Evolutionary conservation across 2,888 invertebrate species (phyloP), one percentile per base, ranked within the genome.

Genomic region (Synergus japonicus): DNA sequence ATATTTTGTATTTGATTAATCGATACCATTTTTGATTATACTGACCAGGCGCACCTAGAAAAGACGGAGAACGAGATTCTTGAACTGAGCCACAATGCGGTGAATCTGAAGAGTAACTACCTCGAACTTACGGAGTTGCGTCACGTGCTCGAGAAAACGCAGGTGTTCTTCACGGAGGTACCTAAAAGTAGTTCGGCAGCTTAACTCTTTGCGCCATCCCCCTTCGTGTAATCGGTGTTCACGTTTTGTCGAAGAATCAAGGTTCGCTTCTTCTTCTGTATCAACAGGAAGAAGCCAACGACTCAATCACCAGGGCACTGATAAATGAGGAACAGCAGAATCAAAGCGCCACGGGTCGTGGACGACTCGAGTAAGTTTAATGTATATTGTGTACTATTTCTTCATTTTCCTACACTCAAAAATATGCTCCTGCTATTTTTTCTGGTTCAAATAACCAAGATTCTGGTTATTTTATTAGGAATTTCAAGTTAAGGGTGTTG

Each of bases 11-110:
- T 8, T 69, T 37, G 58, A 76, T 44, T 67, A 43, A 81, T 79
- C 49, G 37, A 64, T 79, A 65, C 8, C 1, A 10, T 60, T 1
- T 22, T 49, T 69, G 63, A 78, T 69, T 66, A n/a, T 63, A 65
- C 37, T 29, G 49, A 1, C 0, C 92, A 97, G 95, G 97, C 97
- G 0, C 97, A 98, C 86, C 95, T 99, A 91, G 99, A 99, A 92
- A 98, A 98, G 93, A 96, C 98, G 37, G 99, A 99, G 92, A 97
- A 97, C 86, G 99, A 99, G 92, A 96, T 99, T 85, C 94, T 97
- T 78, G 98, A 99, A 93, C 94, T 99, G 83, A 97, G 98, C 81
- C 96, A 97, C 89, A 99, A 98, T 92, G 97, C 97, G 10, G 96
- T 98, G 81, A 98, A 97, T 89, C 92, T 99, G 88, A 97, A 98